These are phyloP conservation scores for Papilio helenus DNA, from an alignment of 1,140 invertebrate species.

Conservation along the genomic window DNA sequence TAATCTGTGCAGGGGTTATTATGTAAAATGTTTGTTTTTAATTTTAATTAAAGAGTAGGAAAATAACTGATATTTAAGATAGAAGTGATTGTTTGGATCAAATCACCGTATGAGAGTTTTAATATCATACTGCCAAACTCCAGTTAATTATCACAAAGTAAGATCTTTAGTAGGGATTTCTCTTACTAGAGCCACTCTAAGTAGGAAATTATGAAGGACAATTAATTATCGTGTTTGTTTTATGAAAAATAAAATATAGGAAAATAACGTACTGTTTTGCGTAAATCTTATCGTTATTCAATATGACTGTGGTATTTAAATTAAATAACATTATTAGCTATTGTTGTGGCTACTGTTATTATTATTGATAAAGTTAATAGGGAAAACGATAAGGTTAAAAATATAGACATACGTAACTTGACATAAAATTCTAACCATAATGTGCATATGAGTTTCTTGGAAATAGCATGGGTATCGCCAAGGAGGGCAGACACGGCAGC, in stretches of 20 bases:
- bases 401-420: neutral
- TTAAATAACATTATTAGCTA: conserved; percentile 16
- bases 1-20: neutral
- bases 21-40: no score
- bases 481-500: no score
- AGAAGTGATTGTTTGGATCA: neutral
- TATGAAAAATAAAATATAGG: neutral
- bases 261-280: neutral
- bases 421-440: neutral
- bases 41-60: neutral
- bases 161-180: neutral
- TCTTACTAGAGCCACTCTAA: neutral
- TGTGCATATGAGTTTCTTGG: neutral
- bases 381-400: conserved; percentile 22
- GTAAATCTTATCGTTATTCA: neutral
- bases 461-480: neutral
- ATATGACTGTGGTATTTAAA: neutral
- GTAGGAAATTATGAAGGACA: no score
- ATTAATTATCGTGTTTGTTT: neutral
- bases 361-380: conserved; percentile 10
- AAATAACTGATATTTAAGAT: neutral
- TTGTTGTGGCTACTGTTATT: neutral
- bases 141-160: neutral
- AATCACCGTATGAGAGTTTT: neutral
- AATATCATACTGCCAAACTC: neutral